Base-by-base conservation (phyloP, 2,797 vertebrate genomes). In the Austrolebias charrua region DNA sequence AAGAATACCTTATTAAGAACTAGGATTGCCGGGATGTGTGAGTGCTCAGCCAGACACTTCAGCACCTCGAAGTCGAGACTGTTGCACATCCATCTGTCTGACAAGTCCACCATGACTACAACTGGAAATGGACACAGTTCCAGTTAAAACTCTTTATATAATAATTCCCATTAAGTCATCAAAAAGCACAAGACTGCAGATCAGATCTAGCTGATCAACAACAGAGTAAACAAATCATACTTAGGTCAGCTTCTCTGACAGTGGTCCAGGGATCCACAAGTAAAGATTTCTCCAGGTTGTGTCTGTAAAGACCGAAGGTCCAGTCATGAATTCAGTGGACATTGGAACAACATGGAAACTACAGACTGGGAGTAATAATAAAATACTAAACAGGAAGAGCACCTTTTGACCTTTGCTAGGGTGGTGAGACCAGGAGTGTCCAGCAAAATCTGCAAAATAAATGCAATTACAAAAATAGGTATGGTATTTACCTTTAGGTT, bases 351-450 rank as follows among this genome's bases (percentile, higher is more conserved):
- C 43, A 54, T n/a, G 16, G 15, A 68, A 11, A 49, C 4, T 10
- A n/a, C n/a, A n/a, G n/a, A n/a, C n/a, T n/a, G n/a, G n/a, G 2
- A 69, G n/a, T 12, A 14, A 31, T 5, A 44, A 1, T 0, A 38
- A 20, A 12, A 12, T 69, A 40, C 1, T 9, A 20, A 63, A 61
- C 29, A 59, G 28, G 1, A 35, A 28, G 63, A 2, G 28, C 85
- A 99, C 97, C 93, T 96, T 92, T 94, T 95, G 82, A 86, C 94
- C 85, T 96, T 97, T 11, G 73, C 19, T 9, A 60, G 80, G 16
- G 84, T 94, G 20, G 93, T 97, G 76, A 99, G 90, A 38, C 97
- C 97, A 60, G 97, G 97, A 1, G 96, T 98, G 79, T 99, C 97
- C 77, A 98, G 88, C 24, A 99, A 90, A 86, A 98, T 86, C 97